Conservation (phyloP, 2,888 invertebrate species). For the Clistopyga incitator region DNA sequence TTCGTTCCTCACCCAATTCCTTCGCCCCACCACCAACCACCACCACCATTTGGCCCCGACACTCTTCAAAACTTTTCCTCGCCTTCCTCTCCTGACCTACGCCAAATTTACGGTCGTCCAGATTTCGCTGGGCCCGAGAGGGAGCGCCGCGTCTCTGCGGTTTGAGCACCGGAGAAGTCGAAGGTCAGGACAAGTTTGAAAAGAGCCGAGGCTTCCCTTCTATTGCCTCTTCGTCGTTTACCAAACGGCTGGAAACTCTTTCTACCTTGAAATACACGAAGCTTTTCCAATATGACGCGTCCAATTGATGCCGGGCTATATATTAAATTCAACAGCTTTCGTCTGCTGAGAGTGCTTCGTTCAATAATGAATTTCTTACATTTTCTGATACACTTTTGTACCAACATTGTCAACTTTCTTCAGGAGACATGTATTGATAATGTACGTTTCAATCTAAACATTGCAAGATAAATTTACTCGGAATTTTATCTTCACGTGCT, state of each 20-base stretch:
- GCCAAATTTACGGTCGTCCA: slow-evolving; percentile 49
- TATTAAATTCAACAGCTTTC: slow-evolving; percentile 2
- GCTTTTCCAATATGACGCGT: slow-evolving; percentile 4
- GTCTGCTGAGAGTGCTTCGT: slow-evolving; percentile 1
- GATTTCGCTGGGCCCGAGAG: slow-evolving; percentile 32
- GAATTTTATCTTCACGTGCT: no score
- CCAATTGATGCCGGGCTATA: not conserved
- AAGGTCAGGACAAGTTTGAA: slow-evolving; percentile 53
- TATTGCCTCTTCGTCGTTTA: slow-evolving; percentile 38
- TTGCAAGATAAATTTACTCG: no score
- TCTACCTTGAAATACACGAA: not conserved
- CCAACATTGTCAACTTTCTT: no score
- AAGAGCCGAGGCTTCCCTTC: slow-evolving; percentile 23
- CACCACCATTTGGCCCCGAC: not conserved
- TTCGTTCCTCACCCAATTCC: slow-evolving; percentile 13
- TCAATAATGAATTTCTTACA: not conserved
- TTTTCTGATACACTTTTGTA: not conserved
- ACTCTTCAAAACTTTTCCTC: slow-evolving; percentile 46
- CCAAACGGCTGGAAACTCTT: slow-evolving; percentile 13
- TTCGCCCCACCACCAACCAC: no score
- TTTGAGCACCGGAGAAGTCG: slow-evolving; percentile 43
- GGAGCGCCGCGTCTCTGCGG: slow-evolving; percentile 10
- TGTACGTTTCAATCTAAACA: no score
- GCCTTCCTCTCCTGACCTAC: slow-evolving; percentile 52
- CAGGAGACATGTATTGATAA: no score